Percentiles rank a stretch among this genome's conserved stretches.
Evolutionary conservation across 2,113 vertebrate genomes (phyloP).

Genomic region (Thamnaconus septentrionalis): DNA sequence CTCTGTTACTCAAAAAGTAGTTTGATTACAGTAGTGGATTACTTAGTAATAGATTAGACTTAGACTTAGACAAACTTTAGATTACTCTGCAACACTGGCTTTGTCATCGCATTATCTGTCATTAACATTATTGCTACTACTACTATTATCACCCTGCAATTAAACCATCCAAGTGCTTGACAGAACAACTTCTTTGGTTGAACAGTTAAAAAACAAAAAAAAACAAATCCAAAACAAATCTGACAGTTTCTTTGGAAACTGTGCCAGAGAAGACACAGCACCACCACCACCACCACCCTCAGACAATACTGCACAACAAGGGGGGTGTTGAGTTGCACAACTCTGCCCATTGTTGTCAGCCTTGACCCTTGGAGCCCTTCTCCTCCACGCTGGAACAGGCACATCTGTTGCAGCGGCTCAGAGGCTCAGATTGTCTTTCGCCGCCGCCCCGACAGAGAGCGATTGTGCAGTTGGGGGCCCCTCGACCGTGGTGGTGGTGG

Average conservation of each 20-base stretch:
- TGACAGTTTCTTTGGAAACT: not conserved
- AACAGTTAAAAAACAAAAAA: not conserved
- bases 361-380: conserved; percentile 62
- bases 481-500: conserved; percentile 36
- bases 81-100: too few relatives aligned
- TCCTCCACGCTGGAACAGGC: conserved; percentile 53
- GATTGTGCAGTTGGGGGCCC: conserved; percentile 59
- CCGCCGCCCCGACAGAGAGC: conserved; percentile 56
- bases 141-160: too few relatives aligned
- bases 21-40: too few relatives aligned
- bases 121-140: too few relatives aligned
- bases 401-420: conserved; percentile 69
- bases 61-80: too few relatives aligned
- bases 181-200: not conserved
- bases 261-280: conserved; percentile 14
- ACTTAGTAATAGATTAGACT: too few relatives aligned
- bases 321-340: conserved; percentile 65
- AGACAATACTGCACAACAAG: conserved; percentile 19
- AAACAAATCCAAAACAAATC: not conserved
- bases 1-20: too few relatives aligned
- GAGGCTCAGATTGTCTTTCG: conserved; percentile 69
- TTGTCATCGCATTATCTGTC: too few relatives aligned
- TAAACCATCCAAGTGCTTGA: too few relatives aligned
- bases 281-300: not conserved
- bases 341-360: conserved; percentile 67